Evolutionary conservation across 1,140 invertebrate genomes (phyloP), one percentile per base, ranked within the genome.

Genomic region (Papilio polytes): DNA sequence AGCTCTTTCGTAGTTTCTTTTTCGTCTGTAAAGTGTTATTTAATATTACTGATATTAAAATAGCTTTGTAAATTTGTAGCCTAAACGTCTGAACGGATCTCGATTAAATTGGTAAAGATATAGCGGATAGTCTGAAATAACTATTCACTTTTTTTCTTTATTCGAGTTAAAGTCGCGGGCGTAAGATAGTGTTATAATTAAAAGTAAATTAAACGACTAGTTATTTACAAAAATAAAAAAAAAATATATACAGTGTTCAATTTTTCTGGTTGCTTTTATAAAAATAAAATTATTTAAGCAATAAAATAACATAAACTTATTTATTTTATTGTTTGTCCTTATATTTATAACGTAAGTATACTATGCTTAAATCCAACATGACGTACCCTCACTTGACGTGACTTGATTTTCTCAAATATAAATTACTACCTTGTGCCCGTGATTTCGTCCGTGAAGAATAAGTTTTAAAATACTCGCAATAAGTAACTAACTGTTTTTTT

Each of bases 371-470:
- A 70, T 31, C 20, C 44, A 26, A 51, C 8, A 73, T 22, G 46
- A 76, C 41, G 13, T 53, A 51, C 15, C 13, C 12, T 51, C 13
- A 76, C 46, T 48, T 76, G 74, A 76, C 74, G 74, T 76, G 74
- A 76, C 74, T 53, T 76, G 74, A 53, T 76, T 76, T 53, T 51
- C 20, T 76, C 31, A 53, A 22, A 74, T 22, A 36, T 15, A 22
- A 73, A 20, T n/a, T 10, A 56, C 53, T 56, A 56, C 7, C n/a
- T 56, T 20, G 53, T 9, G 48, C 53, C 18, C 53, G 53, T 18
- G 53, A 9, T 2, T n/a, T n/a, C 53, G 53, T 20, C 18, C 53
- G 53, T 2, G 18, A 9, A 56, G 15, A 53, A 53, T 53, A 53
- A n/a, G 6, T 56, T n/a, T n/a, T 1, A 8, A n/a, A 20, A 36